Evolutionary conservation across 2,888 invertebrate species (phyloP), one percentile per base, ranked within the genome.

Genomic region (Acanthococcus lagerstroemiae): DNA sequence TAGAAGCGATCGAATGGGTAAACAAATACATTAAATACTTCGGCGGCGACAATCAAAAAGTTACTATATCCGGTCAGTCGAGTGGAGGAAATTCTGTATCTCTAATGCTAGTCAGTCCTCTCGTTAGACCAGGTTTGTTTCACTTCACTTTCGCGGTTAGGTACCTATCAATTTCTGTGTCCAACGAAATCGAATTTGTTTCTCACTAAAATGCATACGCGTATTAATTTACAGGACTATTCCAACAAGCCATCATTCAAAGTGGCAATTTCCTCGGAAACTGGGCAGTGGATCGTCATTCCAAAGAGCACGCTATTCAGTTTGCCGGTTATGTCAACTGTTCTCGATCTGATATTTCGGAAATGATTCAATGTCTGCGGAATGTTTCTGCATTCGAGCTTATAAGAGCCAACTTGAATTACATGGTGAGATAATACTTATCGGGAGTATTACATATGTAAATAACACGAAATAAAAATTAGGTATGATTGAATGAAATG

Each of bases 1-100:
- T 79, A 1, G 67, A 78, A 52, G 81, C 80, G 0, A 70, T 82
- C 22, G 70, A 78, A 54, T 82, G 82, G 82, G 78, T 81, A 4
- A 76, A 78, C 56, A 72, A 76, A 24, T 74, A 81, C 70, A 80
- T 81, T 17, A 69, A 70, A 7, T 63, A 71, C 12, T 82, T 82
- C 69, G 80, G 81, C 17, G 82, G 82, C 3, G 77, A 81, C 73
- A 76, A 78, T 9, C 68, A 71, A 0, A 71, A 73, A 46, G 77
- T 82, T 1, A 81, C 81, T 1, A 74, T 81, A 45, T 77, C 80
- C 67, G 80, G 81, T 1, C 80, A 82, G 71, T 81, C 81, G 68
- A 79, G 81, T 1, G 82, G 82, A 6, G 77, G 77, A 0, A 76
- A 74, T 3, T 76, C 81, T 1, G 77, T 78, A 0, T 77, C 78